Base-by-base conservation (phyloP, 2,113 vertebrate species). In the Lepisosteus osseus region DNA sequence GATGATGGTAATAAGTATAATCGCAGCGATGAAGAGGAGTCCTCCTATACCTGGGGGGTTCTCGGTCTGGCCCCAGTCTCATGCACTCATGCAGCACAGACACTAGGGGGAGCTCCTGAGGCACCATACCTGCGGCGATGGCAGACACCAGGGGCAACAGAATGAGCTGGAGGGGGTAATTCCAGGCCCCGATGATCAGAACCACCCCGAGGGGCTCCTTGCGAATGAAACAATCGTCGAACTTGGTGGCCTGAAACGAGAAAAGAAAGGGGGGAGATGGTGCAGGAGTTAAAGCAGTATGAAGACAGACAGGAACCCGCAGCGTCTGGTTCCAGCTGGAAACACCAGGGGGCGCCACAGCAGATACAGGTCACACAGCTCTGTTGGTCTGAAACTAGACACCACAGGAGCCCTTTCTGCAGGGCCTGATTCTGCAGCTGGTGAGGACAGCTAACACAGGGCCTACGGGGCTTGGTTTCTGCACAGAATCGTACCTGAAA, bases 121-220 rank as follows among this genome's bases (percentile, higher is more conserved):
- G 44, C 45, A 11, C 71, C 44, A 9, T 69, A 85, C 91, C 90
- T 85, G 90, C 91, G 77, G 90, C 87, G 15, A 93, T 91, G 75
- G 90, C 90, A 45, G 55, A 86, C 45, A 91, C 67, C 73, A 93
- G 45, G 9, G 90, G 91, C 17, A 74, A 0, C 1, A 92, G 0
- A 4, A 88, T 75, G 0, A 93, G 86, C 0, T 92, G 90, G 13
- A 92, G 61, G 2, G 91, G 91, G 73, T 93, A 93, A 78, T 93
- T 92, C 91, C 91, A 93, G 0, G 90, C 45, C 0, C 84, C 90
- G 0, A 93, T 92, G 69, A 93, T 84, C 65, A 92, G 77, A 47
- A 92, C 90, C 0, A 93, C 86, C 15, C 91, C 90, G 3, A 93
- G 75, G 0, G 91, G 88, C 54, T 88, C 83, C 68, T 81, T 84